A percentile compares a stretch with the other conserved stretches of the same genome.
Conservation (phyloP, 2,797 vertebrate genomes). For the Salarias fasciatus region DNA sequence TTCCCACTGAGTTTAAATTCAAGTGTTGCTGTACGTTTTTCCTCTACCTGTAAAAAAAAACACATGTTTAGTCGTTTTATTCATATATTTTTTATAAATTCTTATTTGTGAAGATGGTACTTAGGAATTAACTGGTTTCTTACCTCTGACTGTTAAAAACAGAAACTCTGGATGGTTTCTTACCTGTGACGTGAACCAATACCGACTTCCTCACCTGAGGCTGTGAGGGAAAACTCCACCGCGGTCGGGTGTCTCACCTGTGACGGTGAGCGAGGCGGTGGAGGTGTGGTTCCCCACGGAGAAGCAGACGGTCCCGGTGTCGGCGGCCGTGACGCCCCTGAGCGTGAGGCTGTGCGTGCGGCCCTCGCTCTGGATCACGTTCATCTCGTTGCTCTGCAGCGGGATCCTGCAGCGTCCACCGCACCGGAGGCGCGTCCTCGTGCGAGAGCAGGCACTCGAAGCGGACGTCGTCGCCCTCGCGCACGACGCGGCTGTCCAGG, state of each 20-base stretch:
- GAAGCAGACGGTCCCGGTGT: slow-evolving; percentile 88
- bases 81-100: no score
- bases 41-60: no score
- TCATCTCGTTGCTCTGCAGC: slow-evolving; percentile 92
- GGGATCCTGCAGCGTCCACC: slow-evolving; percentile 92
- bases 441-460: slow-evolving; percentile 90
- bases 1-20: no score
- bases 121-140: no score
- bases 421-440: slow-evolving; percentile 75
- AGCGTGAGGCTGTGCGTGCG: slow-evolving; percentile 85
- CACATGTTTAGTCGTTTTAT: no score
- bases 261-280: slow-evolving; percentile 89
- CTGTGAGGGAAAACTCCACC: neutral
- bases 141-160: no score
- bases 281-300: slow-evolving; percentile 85
- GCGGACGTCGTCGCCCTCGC: slow-evolving; percentile 84
- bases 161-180: no score
- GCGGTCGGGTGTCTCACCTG: slow-evolving; percentile 81
- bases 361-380: slow-evolving; percentile 84
- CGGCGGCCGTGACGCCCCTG: slow-evolving; percentile 87
- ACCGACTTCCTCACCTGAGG: no score
- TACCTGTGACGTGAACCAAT: no score
- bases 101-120: no score
- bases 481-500: slow-evolving; percentile 84
- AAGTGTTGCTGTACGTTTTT: no score